Conservation (phyloP, 1,140 invertebrate genomes). For the Papilio aristodemus region DNA sequence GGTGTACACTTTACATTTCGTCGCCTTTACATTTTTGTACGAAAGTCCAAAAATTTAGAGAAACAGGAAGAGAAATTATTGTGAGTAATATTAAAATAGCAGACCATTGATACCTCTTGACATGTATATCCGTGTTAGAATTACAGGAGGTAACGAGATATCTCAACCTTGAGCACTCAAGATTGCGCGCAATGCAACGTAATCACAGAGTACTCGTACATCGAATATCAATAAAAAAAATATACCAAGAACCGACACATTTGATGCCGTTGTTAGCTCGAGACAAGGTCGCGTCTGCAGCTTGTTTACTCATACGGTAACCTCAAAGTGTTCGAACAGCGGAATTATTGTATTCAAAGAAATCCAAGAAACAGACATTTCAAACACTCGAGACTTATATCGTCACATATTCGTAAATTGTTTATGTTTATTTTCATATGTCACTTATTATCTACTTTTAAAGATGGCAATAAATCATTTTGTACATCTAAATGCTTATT, state of each 20-base stretch:
- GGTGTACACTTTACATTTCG: too few species aligned
- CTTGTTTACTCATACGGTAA: constrained; percentile 12
- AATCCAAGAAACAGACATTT: constrained; percentile 11
- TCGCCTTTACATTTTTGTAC: too few species aligned
- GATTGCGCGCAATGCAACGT: constrained; percentile 16
- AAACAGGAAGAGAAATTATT: constrained; percentile 16
- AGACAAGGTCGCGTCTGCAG: constrained; percentile 13
- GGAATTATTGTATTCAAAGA: constrained; percentile 18
- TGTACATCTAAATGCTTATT: too few species aligned
- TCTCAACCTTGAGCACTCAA: constrained; percentile 27
- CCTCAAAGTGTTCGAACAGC: constrained; percentile 20
- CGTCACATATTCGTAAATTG: too few species aligned
- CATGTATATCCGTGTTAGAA: constrained; percentile 11
- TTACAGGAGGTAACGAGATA: constrained; percentile 22
- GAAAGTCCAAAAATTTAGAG: too few species aligned
- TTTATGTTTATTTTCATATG: too few species aligned
- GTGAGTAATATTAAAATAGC: not conserved
- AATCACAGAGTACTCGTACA: constrained; percentile 20
- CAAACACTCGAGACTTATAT: too few species aligned
- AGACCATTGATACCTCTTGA: not conserved
- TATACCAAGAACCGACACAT: constrained; percentile 16
- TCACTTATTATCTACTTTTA: too few species aligned
- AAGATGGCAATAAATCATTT: too few species aligned
- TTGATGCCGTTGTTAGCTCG: constrained; percentile 10
- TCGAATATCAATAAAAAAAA: constrained; percentile 28